Percentiles rank a stretch among this genome's conserved stretches.
phyloP scores from a whole-genome alignment of 1,140 invertebrate genomes.

The Popillia japonica region DNA sequence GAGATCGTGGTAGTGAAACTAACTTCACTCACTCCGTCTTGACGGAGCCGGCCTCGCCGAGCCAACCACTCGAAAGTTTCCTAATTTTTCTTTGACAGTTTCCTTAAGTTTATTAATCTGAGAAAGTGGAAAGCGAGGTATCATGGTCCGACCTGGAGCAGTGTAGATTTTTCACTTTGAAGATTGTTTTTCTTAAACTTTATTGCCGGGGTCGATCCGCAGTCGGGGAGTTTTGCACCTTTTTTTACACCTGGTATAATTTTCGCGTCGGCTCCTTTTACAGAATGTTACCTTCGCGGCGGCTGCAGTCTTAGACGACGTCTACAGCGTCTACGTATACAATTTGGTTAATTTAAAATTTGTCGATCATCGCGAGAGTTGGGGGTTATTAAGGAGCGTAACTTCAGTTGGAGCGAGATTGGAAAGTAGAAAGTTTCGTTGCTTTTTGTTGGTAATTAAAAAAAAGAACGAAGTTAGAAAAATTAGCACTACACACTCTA shows the following conservation, averaged over 20 bases:
- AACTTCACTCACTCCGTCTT: not conserved
- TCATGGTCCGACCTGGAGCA: not conserved
- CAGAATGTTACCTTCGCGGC: not conserved
- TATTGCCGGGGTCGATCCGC: not conserved
- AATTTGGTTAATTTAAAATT: not conserved
- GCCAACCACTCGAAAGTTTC: slow-evolving; percentile 13
- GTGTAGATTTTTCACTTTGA: slow-evolving; percentile 27
- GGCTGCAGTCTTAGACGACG: not conserved
- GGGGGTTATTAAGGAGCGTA: too few species aligned
- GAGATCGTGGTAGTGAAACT: too few species aligned
- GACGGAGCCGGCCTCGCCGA: not conserved
- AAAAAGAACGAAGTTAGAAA: not conserved
- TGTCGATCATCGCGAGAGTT: not conserved
- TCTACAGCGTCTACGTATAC: too few species aligned
- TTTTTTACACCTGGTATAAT: slow-evolving; percentile 1
- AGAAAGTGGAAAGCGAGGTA: slow-evolving; percentile 15
- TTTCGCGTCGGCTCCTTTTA: not conserved
- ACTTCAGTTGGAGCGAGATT: too few species aligned
- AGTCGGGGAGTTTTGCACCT: too few species aligned
- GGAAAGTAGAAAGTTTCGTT: too few species aligned
- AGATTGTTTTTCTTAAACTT: slow-evolving; percentile 18
- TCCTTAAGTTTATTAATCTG: slow-evolving; percentile 27
- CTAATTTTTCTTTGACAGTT: slow-evolving; percentile 31
- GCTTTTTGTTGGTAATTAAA: not conserved
- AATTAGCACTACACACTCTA: not conserved